Evolutionary conservation across 2,888 invertebrate species (phyloP).

Genomic region (Rosalia funebris): DNA sequence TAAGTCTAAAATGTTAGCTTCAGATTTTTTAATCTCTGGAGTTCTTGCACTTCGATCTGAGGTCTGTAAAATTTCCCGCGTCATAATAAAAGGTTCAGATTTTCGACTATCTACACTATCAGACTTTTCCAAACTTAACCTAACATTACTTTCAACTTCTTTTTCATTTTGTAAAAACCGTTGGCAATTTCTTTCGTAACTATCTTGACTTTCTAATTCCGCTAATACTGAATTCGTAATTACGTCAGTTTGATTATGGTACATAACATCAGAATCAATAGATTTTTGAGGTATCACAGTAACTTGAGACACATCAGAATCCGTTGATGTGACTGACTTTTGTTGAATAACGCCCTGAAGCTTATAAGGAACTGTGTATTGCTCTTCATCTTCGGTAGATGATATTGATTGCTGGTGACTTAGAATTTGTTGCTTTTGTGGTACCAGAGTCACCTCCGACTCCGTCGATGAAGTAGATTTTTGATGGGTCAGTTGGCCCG

Average conservation of each 20-base stretch:
- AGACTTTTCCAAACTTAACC: conserved; percentile 33
- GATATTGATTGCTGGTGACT: conserved; percentile 32
- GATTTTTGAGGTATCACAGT: conserved; percentile 58
- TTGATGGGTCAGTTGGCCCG: conserved; percentile 11
- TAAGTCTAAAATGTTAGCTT: conserved; percentile 68
- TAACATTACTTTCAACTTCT: conserved; percentile 51
- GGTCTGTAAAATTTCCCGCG: conserved; percentile 52
- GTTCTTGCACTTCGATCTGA: conserved; percentile 46
- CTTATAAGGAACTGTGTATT: conserved; percentile 46
- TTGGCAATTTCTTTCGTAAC: conserved; percentile 57
- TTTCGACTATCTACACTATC: conserved; percentile 36
- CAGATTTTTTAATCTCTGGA: conserved; percentile 59
- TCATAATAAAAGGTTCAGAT: conserved; percentile 56
- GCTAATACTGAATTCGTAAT: conserved; percentile 59
- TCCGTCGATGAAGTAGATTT: conserved; percentile 20
- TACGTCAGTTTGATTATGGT: conserved; percentile 52
- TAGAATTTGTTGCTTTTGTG: conserved; percentile 18
- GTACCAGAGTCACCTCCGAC: conserved; percentile 16
- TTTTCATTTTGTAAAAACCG: conserved; percentile 68
- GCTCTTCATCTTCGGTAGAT: conserved; percentile 40
- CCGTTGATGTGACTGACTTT: conserved; percentile 59
- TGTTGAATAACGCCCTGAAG: conserved; percentile 53
- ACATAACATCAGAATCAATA: conserved; percentile 60
- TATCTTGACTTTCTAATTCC: conserved; percentile 60
- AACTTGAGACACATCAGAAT: conserved; percentile 58